These are phyloP conservation scores for Numenius arquata DNA, from an alignment of 2,113 vertebrate species.

Conservation along the genomic window DNA sequence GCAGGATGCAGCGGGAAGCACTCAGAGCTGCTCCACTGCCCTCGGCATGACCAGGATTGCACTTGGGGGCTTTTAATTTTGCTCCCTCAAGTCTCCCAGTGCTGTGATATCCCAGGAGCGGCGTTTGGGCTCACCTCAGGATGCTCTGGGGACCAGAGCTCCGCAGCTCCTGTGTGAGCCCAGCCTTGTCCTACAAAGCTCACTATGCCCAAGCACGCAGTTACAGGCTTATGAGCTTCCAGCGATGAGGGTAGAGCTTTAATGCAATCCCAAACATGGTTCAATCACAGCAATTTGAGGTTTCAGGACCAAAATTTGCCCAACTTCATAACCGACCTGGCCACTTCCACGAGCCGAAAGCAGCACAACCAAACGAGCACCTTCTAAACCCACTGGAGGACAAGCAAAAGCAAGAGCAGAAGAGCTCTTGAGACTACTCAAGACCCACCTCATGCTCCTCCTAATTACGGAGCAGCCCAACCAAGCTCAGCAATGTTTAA, in stretches of 20 bases:
- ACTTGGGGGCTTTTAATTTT: not conserved
- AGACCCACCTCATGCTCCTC: not conserved
- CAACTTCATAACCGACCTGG: not conserved
- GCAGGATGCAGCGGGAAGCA: not conserved
- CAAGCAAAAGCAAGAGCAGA: not conserved
- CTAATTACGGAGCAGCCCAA: not conserved
- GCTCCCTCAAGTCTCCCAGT: fast-evolving
- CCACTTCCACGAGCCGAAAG: not conserved
- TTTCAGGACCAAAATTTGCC: not conserved
- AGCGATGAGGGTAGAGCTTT: not conserved
- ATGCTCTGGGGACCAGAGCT: not conserved
- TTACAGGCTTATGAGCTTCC: fast-evolving
- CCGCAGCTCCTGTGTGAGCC: fast-evolving
- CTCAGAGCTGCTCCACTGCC: not conserved
- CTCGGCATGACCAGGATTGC: not conserved
- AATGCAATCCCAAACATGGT: fast-evolving
- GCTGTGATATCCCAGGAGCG: not conserved
- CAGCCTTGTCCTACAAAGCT: not conserved
- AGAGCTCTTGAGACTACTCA: not conserved
- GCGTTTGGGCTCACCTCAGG: fast-evolving
- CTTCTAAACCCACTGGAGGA: not conserved
- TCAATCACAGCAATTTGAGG: not conserved
- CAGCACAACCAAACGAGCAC: not conserved
- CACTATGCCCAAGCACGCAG: fast-evolving
- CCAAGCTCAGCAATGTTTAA: fast-evolving